Conservation (phyloP, 2,888 invertebrate species). For the Emmelina monodactyla region DNA sequence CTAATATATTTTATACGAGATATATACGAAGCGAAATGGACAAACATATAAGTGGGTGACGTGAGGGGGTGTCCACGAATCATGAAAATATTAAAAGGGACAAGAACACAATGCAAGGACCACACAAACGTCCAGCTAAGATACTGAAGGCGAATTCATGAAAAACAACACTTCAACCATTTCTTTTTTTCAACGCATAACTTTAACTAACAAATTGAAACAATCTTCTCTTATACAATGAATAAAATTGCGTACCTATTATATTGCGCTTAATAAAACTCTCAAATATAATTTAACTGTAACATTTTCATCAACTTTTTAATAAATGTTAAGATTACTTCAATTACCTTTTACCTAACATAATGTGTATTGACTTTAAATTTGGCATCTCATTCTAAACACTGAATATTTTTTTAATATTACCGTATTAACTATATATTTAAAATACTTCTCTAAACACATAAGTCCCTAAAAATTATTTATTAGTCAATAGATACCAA, state of each 20-base stretch:
- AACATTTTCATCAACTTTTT: conserved; percentile 62
- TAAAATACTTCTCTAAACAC: conserved; percentile 67
- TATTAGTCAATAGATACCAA: conserved; percentile 61
- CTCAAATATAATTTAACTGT: conserved; percentile 67
- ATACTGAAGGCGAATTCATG: conserved; percentile 9
- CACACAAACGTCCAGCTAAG: not conserved
- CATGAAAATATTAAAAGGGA: conserved; percentile 23
- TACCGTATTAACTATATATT: conserved; percentile 61
- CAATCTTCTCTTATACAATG: conserved; percentile 63
- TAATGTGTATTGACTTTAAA: conserved; percentile 73
- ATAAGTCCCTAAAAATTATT: conserved; percentile 63
- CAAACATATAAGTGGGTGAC: conserved; percentile 28
- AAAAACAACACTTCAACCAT: conserved; percentile 34
- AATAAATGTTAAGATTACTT: conserved; percentile 63
- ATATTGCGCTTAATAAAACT: conserved; percentile 65
- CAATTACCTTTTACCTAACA: conserved; percentile 67
- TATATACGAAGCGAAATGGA: conserved; percentile 45
- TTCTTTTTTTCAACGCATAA: conserved; percentile 53
- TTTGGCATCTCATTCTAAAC: conserved; percentile 71
- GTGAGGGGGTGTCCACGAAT: conserved; percentile 47
- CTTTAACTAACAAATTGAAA: conserved; percentile 66
- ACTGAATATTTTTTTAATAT: conserved; percentile 59
- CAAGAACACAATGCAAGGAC: not conserved
- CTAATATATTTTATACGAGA: conserved; percentile 40
- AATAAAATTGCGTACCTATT: conserved; percentile 51